phyloP scores from a whole-genome alignment of 2,797 vertebrate genomes.

The Spinus olivaceus region DNA sequence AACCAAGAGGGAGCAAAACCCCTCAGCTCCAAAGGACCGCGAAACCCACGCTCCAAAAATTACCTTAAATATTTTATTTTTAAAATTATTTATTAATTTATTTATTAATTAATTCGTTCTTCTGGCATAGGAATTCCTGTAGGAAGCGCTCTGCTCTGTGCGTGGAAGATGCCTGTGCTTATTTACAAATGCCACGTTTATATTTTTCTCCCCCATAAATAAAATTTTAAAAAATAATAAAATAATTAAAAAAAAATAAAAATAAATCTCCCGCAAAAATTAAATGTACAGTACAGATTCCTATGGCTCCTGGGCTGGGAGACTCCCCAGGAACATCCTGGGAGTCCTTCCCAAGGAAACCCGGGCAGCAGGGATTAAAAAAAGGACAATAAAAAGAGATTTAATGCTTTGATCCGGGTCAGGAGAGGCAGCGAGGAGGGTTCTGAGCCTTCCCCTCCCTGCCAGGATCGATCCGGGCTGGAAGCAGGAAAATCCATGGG shows the following conservation, averaged over 20 bases:
- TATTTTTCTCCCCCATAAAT: neutral
- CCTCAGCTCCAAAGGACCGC: neutral
- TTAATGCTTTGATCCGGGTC: neutral
- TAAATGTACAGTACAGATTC: neutral
- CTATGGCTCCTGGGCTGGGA: constrained; percentile 49
- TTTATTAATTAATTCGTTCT: too few species aligned
- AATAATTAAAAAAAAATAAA: neutral
- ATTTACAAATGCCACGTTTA: neutral
- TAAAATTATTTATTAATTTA: neutral
- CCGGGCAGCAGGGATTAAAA: neutral
- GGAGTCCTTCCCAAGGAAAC: constrained; percentile 47
- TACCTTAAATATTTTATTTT: neutral
- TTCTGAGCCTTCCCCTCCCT: neutral
- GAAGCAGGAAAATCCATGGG: neutral
- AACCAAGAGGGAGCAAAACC: neutral
- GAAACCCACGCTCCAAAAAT: neutral
- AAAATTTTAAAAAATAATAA: too few species aligned
- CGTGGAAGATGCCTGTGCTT: neutral
- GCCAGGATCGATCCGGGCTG: neutral
- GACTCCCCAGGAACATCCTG: constrained; percentile 68
- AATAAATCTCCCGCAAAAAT: neutral
- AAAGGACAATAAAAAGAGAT: neutral
- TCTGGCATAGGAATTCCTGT: neutral
- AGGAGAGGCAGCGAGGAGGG: neutral
- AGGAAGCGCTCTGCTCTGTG: neutral